Base-by-base conservation (phyloP, 2,797 vertebrate species). In the Platalea minor region DNA sequence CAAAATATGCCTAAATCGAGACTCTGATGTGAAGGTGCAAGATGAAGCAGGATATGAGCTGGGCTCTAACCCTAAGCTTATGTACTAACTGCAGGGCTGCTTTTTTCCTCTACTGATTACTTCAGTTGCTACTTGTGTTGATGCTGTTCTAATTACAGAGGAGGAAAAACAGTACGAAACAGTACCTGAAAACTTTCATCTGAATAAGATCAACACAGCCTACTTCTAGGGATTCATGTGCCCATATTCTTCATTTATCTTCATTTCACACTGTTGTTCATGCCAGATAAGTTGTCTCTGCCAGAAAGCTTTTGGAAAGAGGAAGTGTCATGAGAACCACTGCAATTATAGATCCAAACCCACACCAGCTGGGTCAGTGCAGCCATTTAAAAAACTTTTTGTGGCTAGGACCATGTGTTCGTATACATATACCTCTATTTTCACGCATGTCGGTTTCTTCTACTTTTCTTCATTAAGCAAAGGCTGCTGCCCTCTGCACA, bases 271-370 rank as follows among this genome's bases (percentile, higher is more conserved):
- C 68, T 57, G 45, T 41, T 29, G 0, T 48, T 93, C 68, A 26
- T 79, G 88, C 88, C 93, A 95, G 72, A 28, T 74, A 91, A 68
- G 43, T 72, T 89, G 75, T 59, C 68, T 87, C 39, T 94, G 95
- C 92, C 96, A 95, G 84, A 93, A 95, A 80, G 72, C 64, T 91
- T 88, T 94, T 95, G 95, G 96, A 96, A 95, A 93, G 81, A 94
- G 75, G 35, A 93, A 78, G 57, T 51, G 50, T 95, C 90, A 89
- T 92, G 94, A 96, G 94, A 95, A 93, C 94, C 45, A 50, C 82
- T 94, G 79, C 69, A 93, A 89, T 96, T 89, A 91, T 33, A 95
- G 75, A 94, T 88, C 72, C 82, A 93, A 92, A 88, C 68, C 70
- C 83, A 93, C 91, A 95, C 83, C 94, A 96, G 75, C 72, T 93